Conservation (phyloP, 2,113 vertebrate species). For the Argyrosomus japonicus region DNA sequence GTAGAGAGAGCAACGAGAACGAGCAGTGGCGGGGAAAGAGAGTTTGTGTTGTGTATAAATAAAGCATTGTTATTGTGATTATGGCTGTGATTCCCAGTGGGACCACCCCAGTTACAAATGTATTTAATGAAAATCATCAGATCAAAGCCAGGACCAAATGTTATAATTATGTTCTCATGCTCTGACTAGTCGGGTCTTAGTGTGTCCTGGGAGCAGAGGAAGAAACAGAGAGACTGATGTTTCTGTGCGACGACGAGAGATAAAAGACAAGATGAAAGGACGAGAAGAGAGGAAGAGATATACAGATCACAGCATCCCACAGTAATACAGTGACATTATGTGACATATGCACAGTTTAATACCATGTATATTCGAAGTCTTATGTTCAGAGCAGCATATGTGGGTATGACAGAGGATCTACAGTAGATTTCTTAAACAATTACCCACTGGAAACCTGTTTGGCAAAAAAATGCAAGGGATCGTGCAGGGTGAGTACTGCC, state of each 20-base stretch:
- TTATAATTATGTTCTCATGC: slow-evolving; percentile 11
- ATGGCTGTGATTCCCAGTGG: background rate
- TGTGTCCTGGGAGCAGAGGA: background rate
- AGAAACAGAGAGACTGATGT: background rate
- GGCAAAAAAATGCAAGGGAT: too few relatives aligned
- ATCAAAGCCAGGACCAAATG: background rate
- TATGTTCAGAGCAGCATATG: too few relatives aligned
- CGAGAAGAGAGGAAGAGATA: background rate
- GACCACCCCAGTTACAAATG: background rate
- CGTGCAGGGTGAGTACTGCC: too few relatives aligned
- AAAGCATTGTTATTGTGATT: background rate
- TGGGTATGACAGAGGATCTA: too few relatives aligned
- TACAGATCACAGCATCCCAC: too few relatives aligned
- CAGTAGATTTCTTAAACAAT: too few relatives aligned
- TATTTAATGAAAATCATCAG: background rate
- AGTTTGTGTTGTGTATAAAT: slow-evolving; percentile 6
- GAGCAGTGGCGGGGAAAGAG: background rate
- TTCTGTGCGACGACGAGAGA: slow-evolving; percentile 10
- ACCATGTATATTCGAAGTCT: background rate
- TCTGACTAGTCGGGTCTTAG: background rate
- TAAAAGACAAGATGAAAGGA: background rate
- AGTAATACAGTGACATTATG: too few relatives aligned
- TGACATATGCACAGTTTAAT: background rate
- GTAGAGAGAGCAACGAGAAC: background rate
- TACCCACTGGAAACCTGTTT: too few relatives aligned